Base-by-base conservation (phyloP, 37 sponge, comb jelly and placozoan species). In the Tethya wilhelma region DNA sequence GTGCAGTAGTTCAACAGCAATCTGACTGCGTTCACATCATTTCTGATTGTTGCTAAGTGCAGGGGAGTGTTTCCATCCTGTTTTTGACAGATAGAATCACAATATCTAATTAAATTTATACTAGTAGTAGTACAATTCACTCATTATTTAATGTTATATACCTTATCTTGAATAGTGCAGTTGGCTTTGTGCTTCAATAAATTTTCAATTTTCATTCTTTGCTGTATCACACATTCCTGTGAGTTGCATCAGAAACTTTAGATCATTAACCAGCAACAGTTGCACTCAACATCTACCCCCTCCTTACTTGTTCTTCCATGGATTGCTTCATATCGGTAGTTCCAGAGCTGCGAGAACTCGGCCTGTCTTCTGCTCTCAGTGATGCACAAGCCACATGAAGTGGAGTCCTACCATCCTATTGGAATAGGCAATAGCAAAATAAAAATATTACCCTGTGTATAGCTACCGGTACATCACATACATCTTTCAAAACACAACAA, bases 61-160 rank as follows among this genome's bases (percentile, higher is more conserved):
- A 91, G 62, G 17, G 92, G 77, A 62, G 88, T 87, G 44, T 74
- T 81, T 11, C 91, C 91, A 40, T 43, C 37, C 75, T 74, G 34
- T 28, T 23, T 22, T 14, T 36, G 4, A 70, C 2, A 72, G 32
- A 4, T 29, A 30, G 23, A 8, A 53, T 49, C 1, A 44, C 53
- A 64, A 23, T 25, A 12, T 7, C 28, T 60, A 9, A 19, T 49
- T 49, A 49, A 49, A 49, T 19, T 49, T 49, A 49, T 49, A 49
- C 53, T 14, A 49, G 53, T 49, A 49, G n/a, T n/a, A n/a, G n/a
- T n/a, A n/a, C n/a, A n/a, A 69, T 11, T 38, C 1, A 39, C 7
- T 6, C 17, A 14, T 25, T 38, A 9, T 40, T 38, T 9, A 69
- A 37, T 8, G 9, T 23, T 69, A 39, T 22, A 22, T 74, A 74